Evolutionary conservation across 2,888 invertebrate species (phyloP).

Genomic region (Noctua fimbriata): DNA sequence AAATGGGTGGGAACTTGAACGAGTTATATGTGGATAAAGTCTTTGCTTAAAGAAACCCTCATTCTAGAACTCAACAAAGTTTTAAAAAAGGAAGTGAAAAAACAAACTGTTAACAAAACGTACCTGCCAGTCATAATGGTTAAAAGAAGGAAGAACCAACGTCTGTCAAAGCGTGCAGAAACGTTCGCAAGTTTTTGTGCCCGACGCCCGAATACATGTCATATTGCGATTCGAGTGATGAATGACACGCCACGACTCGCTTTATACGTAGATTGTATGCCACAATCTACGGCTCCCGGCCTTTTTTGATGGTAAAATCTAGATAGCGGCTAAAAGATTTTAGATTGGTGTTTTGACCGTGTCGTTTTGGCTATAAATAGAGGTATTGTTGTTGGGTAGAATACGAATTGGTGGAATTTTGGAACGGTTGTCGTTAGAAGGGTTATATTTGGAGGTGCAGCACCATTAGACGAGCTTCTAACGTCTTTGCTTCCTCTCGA

Average conservation of each 20-base stretch:
- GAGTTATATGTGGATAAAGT: constrained; percentile 29
- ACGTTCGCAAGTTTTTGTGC: constrained; percentile 56
- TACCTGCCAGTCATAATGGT: constrained; percentile 21
- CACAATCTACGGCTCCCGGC: constrained; percentile 40
- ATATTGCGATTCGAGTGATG: constrained; percentile 59
- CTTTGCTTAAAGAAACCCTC: not conserved
- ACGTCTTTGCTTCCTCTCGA: not conserved
- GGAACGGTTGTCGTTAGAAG: constrained; percentile 1
- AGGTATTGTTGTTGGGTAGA: constrained; percentile 16
- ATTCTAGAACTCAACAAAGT: not conserved
- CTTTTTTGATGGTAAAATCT: constrained; percentile 61
- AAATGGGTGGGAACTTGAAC: constrained; percentile 14
- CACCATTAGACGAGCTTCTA: not conserved
- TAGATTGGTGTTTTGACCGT: constrained; percentile 51
- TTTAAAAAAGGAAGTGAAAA: not conserved
- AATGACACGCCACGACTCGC: constrained; percentile 49
- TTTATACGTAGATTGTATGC: constrained; percentile 47
- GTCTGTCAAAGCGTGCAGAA: constrained; percentile 48
- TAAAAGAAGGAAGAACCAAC: constrained; percentile 28
- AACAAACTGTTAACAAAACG: constrained; percentile 10
- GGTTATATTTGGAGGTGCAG: not conserved
- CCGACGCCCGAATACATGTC: constrained; percentile 48
- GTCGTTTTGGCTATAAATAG: constrained; percentile 42
- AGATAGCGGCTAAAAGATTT: constrained; percentile 60
- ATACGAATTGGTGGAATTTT: constrained; percentile 27